Conservation (phyloP, 2,888 invertebrate species). For the Eurytoma californica region DNA sequence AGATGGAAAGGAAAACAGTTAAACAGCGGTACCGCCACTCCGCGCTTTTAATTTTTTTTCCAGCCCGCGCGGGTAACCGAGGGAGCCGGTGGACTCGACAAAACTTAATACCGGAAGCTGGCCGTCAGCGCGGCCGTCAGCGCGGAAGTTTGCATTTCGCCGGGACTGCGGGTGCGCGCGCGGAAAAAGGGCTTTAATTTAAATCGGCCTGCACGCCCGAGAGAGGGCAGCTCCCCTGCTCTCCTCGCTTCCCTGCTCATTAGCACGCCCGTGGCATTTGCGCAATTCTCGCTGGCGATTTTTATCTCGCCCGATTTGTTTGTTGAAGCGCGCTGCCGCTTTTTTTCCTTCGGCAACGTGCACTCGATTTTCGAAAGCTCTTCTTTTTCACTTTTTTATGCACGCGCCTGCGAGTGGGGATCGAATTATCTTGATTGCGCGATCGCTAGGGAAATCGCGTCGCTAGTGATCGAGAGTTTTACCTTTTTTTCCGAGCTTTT, state of each 20-base stretch:
- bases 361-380: conserved; percentile 1
- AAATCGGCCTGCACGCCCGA: conserved; percentile 38
- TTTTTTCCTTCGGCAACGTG: neutral
- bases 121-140: conserved; percentile 41
- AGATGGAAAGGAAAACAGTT: conserved; percentile 14
- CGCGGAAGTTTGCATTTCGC: conserved; percentile 59
- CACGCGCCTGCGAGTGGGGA: neutral
- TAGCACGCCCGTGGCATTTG: neutral
- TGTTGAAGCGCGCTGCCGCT: neutral
- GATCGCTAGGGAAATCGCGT: conserved; percentile 34
- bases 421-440: conserved; percentile 44
- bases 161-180: conserved; percentile 18
- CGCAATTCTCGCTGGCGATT: neutral
- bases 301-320: neutral
- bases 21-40: neutral
- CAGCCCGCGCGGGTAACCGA: neutral
- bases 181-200: conserved; percentile 53
- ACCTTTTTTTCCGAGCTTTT: conserved; percentile 14
- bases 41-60: conserved; percentile 25
- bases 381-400: neutral
- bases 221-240: neutral
- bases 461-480: conserved; percentile 6
- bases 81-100: neutral
- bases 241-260: neutral
- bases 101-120: conserved; percentile 53